These are phyloP conservation scores for Aselliscus stoliczkanus DNA, from an alignment of 2,797 vertebrate genomes.

Conservation along the genomic window DNA sequence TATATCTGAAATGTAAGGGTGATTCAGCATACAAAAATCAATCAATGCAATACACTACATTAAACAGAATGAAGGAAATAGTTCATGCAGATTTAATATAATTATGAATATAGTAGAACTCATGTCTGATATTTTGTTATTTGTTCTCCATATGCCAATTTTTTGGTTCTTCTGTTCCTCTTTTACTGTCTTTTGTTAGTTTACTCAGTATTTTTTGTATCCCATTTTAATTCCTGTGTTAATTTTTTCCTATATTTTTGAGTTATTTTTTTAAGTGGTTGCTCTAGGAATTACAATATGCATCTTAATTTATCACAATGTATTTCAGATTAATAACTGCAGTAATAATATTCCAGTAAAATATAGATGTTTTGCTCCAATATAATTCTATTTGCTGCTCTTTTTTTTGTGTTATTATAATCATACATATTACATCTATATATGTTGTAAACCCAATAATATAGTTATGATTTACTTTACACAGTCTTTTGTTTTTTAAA, in stretches of 20 bases:
- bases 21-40: neutral
- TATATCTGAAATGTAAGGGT: neutral
- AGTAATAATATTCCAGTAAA: neutral
- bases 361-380: neutral
- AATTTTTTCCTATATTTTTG: neutral
- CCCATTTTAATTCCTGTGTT: neutral
- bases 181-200: neutral
- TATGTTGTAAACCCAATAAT: neutral
- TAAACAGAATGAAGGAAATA: neutral
- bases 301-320: neutral
- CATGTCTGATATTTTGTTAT: neutral
- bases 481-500: neutral
- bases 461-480: neutral
- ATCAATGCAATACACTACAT: neutral
- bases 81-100: neutral
- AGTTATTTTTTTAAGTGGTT: neutral
- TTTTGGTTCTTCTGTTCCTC: neutral
- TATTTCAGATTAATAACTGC: neutral
- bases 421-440: neutral
- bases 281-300: neutral
- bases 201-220: neutral
- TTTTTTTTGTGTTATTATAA: neutral
- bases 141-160: neutral
- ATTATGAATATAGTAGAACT: neutral
- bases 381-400: neutral